phyloP scores from a whole-genome alignment of 37 sponge, comb jelly and placozoan genomes.

The Chondrilla cf. caribensis region DNA sequence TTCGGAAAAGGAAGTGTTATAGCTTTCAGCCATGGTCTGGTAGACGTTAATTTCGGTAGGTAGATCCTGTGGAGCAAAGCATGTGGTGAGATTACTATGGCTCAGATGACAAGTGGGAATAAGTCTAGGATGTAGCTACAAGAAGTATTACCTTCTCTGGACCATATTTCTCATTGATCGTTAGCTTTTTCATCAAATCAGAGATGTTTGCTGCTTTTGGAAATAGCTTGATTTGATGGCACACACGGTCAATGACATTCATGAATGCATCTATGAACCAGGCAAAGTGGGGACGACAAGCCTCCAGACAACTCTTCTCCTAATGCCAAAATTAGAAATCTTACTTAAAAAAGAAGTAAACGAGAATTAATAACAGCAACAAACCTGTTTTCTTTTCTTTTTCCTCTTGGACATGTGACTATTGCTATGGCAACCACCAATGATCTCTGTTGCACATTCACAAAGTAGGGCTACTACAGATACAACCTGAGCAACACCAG shows the following conservation, averaged over 20 bases:
- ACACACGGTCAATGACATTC: neutral
- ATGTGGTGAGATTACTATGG: too few relatives aligned
- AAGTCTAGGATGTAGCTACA: too few relatives aligned
- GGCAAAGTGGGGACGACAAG: neutral
- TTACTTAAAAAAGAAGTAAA: too few relatives aligned
- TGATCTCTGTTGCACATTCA: neutral
- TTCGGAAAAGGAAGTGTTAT: slow-evolving; percentile 13
- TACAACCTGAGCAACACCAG: slow-evolving; percentile 2
- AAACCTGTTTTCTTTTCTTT: neutral
- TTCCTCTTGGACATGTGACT: neutral
- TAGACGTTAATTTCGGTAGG: neutral
- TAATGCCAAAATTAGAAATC: too few relatives aligned
- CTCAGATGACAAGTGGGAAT: too few relatives aligned
- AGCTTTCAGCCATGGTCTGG: neutral
- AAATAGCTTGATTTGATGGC: neutral
- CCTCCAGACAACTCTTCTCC: too few relatives aligned
- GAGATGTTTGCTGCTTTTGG: neutral
- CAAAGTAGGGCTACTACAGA: neutral
- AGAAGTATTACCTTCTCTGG: too few relatives aligned
- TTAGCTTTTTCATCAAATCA: neutral
- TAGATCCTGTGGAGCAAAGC: neutral
- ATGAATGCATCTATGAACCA: neutral
- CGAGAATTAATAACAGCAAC: too few relatives aligned
- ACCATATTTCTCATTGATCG: too few relatives aligned
- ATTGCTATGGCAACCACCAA: neutral